A percentile compares a stretch with the other conserved stretches of the same genome.
Conservation (phyloP, 2,113 vertebrate species). For the Spea bombifrons region DNA sequence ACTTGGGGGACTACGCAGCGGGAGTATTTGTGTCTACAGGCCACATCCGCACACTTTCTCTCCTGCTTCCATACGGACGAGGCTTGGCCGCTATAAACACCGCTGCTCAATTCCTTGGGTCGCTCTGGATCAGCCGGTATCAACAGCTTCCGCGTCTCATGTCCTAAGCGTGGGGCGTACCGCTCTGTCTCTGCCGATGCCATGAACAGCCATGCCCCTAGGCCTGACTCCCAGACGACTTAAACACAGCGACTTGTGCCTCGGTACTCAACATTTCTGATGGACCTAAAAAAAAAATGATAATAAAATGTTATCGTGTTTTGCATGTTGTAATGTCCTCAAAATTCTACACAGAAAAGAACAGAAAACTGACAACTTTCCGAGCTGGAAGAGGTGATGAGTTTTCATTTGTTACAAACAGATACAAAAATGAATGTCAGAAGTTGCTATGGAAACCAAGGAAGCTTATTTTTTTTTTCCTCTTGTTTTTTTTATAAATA, state of each 20-base stretch:
- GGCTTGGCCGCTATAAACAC: constrained; percentile 46
- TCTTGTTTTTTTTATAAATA: too few relatives aligned
- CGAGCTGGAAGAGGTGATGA: too few relatives aligned
- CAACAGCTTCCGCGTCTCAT: constrained; percentile 46
- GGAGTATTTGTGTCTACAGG: constrained; percentile 44
- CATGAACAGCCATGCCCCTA: constrained; percentile 67
- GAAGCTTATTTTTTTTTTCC: too few relatives aligned
- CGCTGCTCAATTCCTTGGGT: constrained; percentile 45
- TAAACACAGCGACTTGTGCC: background rate
- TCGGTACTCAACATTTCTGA: background rate
- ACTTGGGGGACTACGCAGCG: constrained; percentile 59
- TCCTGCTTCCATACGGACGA: constrained; percentile 62
- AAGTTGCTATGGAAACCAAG: too few relatives aligned
- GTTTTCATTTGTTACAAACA: too few relatives aligned
- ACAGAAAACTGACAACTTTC: too few relatives aligned
- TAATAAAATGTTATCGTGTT: too few relatives aligned
- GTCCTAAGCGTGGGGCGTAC: constrained; percentile 52
- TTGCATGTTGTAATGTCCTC: too few relatives aligned
- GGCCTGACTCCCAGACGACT: background rate
- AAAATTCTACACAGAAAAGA: too few relatives aligned
- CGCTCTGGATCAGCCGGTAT: constrained; percentile 19
- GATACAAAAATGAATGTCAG: too few relatives aligned
- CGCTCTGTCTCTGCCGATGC: constrained; percentile 62
- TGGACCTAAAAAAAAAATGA: background rate
- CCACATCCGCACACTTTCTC: constrained; percentile 56